Evolutionary conservation across 2,888 invertebrate species (phyloP), one percentile per base, ranked within the genome.

Genomic region (Andrena camellia): DNA sequence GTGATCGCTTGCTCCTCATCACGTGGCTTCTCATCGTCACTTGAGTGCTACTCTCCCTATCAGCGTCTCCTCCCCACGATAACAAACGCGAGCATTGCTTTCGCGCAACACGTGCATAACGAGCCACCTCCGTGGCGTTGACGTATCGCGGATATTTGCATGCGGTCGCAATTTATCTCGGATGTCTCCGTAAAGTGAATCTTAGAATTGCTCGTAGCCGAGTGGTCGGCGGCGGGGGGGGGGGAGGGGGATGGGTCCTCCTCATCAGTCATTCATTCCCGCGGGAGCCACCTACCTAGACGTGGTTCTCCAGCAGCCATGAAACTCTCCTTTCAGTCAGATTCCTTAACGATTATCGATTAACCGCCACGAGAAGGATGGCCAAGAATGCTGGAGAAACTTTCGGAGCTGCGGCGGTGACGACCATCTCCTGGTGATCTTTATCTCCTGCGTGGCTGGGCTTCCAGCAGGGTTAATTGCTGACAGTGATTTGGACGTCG

Each of bases 181-280:
- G 83, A 71, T 82, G 76, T 87, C 87, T 68, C 63, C 79, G 77
- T 78, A 87, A 88, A 90, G 87, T 89, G 90, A 90, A 90, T 90
- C 89, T 88, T 83, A 82, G 83, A 86, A 90, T 88, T 87, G 88
- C 84, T 78, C 81, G 68, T 60, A 50, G 68, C 48, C 67, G 62
- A 74, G 69, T 63, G 33, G 52, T 17, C 17, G 48, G 6, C n/a
- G 52, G n/a, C 52, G 17, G 59, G 31, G 31, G 35, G 57, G 62
- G 67, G 63, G 48, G 23, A 66, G 64, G 33, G 73, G 69, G 69
- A 64, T 50, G 42, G 35, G 63, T 76, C 67, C 73, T 77, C 68
- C 88, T 88, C 88, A 89, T 90, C 90, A 89, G 88, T 90, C 90
- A 90, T 90, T 89, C 89, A 74, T 77, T 85, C 88, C 88, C 90